Percentiles rank a stretch among this genome's conserved stretches.
Evolutionary conservation across 1,140 invertebrate species (phyloP).

Genomic region (Zaprionus gabonicus): DNA sequence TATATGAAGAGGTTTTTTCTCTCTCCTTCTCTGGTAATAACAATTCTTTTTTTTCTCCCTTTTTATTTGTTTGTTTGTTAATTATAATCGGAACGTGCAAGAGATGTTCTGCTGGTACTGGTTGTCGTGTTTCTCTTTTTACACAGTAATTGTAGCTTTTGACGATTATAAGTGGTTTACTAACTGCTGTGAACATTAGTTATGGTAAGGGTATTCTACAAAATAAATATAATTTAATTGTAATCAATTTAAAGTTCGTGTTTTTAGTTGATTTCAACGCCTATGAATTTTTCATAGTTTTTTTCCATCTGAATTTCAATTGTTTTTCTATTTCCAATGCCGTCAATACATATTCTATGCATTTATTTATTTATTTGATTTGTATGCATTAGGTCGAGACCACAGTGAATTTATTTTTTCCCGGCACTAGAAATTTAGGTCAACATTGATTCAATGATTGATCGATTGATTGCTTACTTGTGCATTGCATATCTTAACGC

Average conservation of each 20-base stretch:
- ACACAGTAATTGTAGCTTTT: slow-evolving; percentile 21
- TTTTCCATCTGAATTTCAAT: slow-evolving; percentile 24
- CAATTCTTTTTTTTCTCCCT: slow-evolving; percentile 31
- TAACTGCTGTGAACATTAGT: not conserved
- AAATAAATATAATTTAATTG: slow-evolving; percentile 9
- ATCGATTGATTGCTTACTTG: slow-evolving; percentile 19
- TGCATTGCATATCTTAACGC: slow-evolving; percentile 33
- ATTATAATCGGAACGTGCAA: slow-evolving; percentile 44
- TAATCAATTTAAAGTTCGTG: not conserved
- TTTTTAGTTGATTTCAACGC: not conserved
- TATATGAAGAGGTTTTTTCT: slow-evolving; percentile 63
- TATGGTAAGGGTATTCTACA: not conserved
- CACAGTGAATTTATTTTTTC: slow-evolving; percentile 48
- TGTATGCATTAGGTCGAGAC: slow-evolving; percentile 32
- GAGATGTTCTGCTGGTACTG: slow-evolving; percentile 1
- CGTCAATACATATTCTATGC: slow-evolving; percentile 34
- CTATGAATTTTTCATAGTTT: slow-evolving; percentile 20
- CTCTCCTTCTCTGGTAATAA: slow-evolving; percentile 21
- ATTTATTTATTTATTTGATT: slow-evolving; percentile 45
- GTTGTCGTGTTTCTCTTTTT: slow-evolving; percentile 12
- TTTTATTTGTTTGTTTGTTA: slow-evolving; percentile 55
- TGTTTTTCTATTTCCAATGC: slow-evolving; percentile 29
- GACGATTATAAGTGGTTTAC: not conserved
- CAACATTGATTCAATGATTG: slow-evolving; percentile 58
- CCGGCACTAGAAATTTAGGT: slow-evolving; percentile 51